Evolutionary conservation across 2,113 vertebrate genomes (phyloP), one percentile per base, ranked within the genome.

Genomic region (Nicator chloris): DNA sequence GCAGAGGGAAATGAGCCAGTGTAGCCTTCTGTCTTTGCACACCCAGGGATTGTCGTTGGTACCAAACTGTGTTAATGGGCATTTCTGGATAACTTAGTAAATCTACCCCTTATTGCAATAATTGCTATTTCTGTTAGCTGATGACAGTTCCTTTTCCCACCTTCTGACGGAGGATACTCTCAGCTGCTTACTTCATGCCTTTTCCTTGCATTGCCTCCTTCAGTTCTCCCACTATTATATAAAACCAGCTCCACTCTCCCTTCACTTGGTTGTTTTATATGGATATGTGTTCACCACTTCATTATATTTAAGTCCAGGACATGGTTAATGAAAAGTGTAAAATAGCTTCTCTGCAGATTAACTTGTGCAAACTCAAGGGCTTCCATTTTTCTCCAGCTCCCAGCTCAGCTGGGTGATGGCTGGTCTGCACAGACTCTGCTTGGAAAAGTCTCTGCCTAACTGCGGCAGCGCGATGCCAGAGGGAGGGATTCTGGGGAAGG

Each of bases 401-500:
- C 44, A 13, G 86, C 77, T 59, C 6, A 2, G 22, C 57, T n/a
- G 44, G 11, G 60, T 2, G 73, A 30, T 17, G 75, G 11, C 57
- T 65, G 18, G 11, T 20, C 79, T 49, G 78, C 72, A 63, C 70
- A 7, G 23, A 6, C 53, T 60, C 57, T 0, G 68, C 53, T 37
- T 49, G 54, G 37, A 7, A 23, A 57, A 68, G 73, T 84, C 68
- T 87, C 77, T 86, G 89, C 90, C 68, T 30, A 54, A 15, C 68
- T 81, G 85, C 95, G 86, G 92, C 93, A 79, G 95, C 53, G 79
- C 59, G 13, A 39, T 81, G 92, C 92, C 95, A 90, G 95, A 95
- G 93, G 97, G 97, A 92, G 73, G 97, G 90, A 80, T 82, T 92
- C 96, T 93, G 96, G 88, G 97, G 95, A 79, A 71, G 96, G 94